Conservation (phyloP, 2,888 invertebrate species). For the Agrotis exclamationis region DNA sequence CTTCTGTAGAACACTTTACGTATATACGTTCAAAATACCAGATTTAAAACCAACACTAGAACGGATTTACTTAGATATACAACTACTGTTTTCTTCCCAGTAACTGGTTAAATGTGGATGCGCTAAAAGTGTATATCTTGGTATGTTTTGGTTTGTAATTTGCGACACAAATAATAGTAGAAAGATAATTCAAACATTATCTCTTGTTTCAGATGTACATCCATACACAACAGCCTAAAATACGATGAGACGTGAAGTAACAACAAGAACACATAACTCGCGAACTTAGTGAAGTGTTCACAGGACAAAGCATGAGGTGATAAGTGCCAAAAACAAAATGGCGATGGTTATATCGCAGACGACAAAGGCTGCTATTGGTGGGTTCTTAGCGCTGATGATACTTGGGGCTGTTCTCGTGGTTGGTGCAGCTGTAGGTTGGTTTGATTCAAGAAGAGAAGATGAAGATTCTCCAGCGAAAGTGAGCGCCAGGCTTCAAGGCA, state of each 20-base stretch:
- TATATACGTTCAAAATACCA: too few relatives aligned
- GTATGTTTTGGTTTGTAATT: too few relatives aligned
- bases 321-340: constrained; percentile 81
- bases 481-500: constrained; percentile 86
- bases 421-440: constrained; percentile 88
- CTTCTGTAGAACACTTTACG: not conserved
- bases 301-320: constrained; percentile 77
- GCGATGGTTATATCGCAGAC: constrained; percentile 90
- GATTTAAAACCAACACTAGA: too few relatives aligned
- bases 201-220: constrained; percentile 51
- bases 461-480: constrained; percentile 87
- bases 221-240: constrained; percentile 5
- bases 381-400: constrained; percentile 87
- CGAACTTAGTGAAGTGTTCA: constrained; percentile 56
- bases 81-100: too few relatives aligned
- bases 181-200: not conserved
- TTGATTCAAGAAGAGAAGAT: constrained; percentile 86
- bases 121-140: too few relatives aligned
- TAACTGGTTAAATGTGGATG: too few relatives aligned
- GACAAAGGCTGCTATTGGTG: constrained; percentile 88
- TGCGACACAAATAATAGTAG: too few relatives aligned
- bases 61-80: too few relatives aligned
- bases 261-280: constrained; percentile 30
- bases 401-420: constrained; percentile 87
- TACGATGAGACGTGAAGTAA: constrained; percentile 40